Evolutionary conservation across 2,797 vertebrate species (phyloP), one percentile per base, ranked within the genome.

Genomic region (Capromys pilorides): DNA sequence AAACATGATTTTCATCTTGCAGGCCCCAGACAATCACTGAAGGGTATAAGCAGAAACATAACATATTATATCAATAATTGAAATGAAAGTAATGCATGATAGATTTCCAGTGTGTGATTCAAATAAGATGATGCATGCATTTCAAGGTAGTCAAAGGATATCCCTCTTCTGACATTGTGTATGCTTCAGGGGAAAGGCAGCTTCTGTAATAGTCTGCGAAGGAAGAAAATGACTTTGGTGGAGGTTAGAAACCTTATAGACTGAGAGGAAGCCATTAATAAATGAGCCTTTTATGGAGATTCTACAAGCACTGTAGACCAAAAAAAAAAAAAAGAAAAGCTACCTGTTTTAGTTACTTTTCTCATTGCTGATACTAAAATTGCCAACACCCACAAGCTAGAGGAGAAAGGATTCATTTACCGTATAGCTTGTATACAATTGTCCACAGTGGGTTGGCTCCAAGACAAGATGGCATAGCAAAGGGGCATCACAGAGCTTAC

Each of bases 1-100:
- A 91, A 91, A 88, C n/a, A 81, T 33, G 28, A 82, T 73, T 22
- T 91, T 90, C 61, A 41, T 79, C 69, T 78, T 75, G 80, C 39
- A 88, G 45, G 59, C 49, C 75, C 19, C 41, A 51, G 28, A 45
- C 24, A 69, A 61, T 80, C 45, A 49, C 31, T 69, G 79, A 81
- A 82, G 19, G 14, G 6, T 61, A 1, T 59, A 66, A 89, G 45
- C 31, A 86, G n/a, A 57, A 77, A 69, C 85, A 66, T 28, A 86
- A 51, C 26, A 66, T 41, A 79, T 45, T 92, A 6, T 86, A 49
- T 33, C 24, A 83, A 67, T 79, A 90, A 64, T 36, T 87, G 19
- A 84, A 84, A 49, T 79, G 4, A 91, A 90, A 77, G 49, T 59
- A 87, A 71, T 90, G 49, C 77, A 22, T 57, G 64, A 67, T 77